Conservation (phyloP, 1,140 invertebrate species). For the Phocides pigmalion region DNA sequence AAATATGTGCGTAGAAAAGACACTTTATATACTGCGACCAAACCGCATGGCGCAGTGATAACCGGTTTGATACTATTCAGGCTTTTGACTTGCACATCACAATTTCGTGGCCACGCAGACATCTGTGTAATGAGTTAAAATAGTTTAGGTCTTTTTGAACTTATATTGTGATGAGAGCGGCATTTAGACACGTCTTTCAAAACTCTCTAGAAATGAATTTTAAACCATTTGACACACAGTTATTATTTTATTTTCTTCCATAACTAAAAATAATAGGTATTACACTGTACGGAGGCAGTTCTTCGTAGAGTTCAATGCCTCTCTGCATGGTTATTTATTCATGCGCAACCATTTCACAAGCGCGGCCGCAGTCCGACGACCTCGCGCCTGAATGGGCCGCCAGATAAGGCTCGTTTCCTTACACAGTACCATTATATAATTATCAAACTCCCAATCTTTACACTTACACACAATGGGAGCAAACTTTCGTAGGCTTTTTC, state of each 20-base stretch:
- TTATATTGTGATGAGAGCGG: no score
- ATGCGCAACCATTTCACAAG: slow-evolving; percentile 47
- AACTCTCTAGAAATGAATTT: no score
- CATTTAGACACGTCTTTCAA: no score
- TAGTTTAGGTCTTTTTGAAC: no score
- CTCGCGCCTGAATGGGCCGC: slow-evolving; percentile 54
- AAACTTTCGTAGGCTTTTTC: background rate
- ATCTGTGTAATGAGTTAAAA: no score
- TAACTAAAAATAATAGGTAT: background rate
- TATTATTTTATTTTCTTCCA: no score
- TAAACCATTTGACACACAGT: no score
- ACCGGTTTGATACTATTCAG: no score
- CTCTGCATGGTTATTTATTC: background rate
- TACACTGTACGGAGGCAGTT: background rate
- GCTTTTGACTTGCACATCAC: no score
- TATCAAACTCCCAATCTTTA: slow-evolving; percentile 17
- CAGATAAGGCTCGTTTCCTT: slow-evolving; percentile 43
- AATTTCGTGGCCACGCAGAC: no score
- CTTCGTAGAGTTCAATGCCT: background rate
- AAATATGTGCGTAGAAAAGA: background rate
- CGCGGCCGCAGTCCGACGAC: slow-evolving; percentile 52
- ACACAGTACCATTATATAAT: slow-evolving; percentile 33
- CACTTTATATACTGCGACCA: background rate
- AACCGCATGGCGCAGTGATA: no score
- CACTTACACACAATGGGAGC: background rate